Evolutionary conservation across 2,888 invertebrate species (phyloP).

Genomic region (Lasioglossum oenotherae): DNA sequence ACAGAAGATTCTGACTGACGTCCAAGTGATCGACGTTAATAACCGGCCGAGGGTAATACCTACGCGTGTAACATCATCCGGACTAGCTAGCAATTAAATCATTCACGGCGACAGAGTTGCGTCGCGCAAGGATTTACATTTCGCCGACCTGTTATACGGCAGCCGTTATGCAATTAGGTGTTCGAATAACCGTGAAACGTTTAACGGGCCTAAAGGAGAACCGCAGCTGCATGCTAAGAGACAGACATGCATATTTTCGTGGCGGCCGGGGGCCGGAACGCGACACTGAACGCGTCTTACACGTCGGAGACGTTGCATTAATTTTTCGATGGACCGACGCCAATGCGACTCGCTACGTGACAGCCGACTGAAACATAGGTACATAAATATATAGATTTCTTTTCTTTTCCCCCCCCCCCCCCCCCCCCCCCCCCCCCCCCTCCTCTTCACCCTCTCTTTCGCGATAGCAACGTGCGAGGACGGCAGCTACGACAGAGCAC

Average conservation of each 20-base stretch:
- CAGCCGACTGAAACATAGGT: neutral
- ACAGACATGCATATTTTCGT: neutral
- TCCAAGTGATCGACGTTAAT: neutral
- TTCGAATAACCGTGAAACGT: conserved; percentile 47
- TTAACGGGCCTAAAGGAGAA: conserved; percentile 16
- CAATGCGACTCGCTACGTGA: neutral
- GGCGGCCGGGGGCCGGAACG: neutral
- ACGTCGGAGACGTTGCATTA: neutral
- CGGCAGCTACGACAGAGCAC: neutral
- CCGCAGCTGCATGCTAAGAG: conserved; percentile 23
- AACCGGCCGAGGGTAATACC: neutral
- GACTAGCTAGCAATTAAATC: neutral
- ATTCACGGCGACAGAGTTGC: neutral
- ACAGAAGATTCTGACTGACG: neutral
- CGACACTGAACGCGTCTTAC: neutral
- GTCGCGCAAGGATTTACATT: conserved; percentile 37
- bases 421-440: neutral
- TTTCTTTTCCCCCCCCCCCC: no score
- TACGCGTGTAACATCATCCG: neutral
- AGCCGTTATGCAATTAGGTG: conserved; percentile 48
- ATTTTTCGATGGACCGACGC: conserved; percentile 8
- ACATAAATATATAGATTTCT: conserved; percentile 6
- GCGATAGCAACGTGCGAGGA: neutral
- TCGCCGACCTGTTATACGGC: conserved; percentile 27
- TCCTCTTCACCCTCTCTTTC: neutral